These are phyloP conservation scores for Dipus sagitta DNA, from an alignment of 2,797 vertebrate species.

Conservation along the genomic window DNA sequence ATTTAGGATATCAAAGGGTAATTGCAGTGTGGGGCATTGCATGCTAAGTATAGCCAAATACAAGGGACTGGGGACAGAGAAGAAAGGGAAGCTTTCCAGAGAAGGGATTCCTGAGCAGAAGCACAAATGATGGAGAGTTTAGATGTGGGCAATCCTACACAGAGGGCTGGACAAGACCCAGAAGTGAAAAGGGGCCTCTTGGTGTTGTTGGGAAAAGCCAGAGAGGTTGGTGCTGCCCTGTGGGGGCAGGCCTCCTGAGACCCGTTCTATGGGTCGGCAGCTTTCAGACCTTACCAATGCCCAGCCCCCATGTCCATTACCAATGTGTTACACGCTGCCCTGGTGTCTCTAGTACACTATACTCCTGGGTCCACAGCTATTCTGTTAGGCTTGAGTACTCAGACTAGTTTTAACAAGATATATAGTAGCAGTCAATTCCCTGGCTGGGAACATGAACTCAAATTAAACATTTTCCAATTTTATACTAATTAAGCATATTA, in stretches of 20 bases:
- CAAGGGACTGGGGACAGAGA: neutral
- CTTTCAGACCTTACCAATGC: neutral
- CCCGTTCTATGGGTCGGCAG: neutral
- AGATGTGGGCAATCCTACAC: neutral
- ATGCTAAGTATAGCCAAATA: neutral
- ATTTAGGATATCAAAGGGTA: neutral
- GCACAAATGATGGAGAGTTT: neutral
- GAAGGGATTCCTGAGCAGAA: neutral
- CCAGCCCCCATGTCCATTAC: neutral
- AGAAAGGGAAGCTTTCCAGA: neutral
- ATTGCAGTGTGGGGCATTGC: rapidly evolving
- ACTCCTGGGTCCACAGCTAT: neutral
- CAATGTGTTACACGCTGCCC: neutral
- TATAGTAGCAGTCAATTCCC: neutral
- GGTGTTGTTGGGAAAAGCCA: neutral
- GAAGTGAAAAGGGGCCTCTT: neutral
- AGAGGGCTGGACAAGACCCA: neutral
- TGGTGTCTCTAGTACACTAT: neutral
- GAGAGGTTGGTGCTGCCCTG: neutral
- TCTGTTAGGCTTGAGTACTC: neutral
- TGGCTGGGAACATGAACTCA: neutral
- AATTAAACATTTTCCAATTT: neutral
- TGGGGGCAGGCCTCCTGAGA: neutral
- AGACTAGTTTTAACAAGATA: constrained; percentile 6
- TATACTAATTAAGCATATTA: neutral